phyloP scores from a whole-genome alignment of 2,797 vertebrate genomes.

The Tenualosa ilisha region DNA sequence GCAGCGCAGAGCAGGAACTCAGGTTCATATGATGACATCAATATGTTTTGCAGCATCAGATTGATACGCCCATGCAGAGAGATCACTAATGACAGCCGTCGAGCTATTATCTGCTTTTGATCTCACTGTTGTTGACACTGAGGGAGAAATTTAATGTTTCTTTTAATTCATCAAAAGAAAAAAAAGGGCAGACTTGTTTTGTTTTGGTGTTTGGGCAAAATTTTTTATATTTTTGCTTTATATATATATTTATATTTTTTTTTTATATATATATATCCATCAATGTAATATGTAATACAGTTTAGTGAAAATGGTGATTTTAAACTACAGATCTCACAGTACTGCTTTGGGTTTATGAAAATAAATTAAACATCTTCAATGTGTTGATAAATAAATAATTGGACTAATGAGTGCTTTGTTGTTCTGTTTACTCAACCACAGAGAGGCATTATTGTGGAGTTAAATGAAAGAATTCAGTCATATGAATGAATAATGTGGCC shows the following conservation, averaged over 20 bases:
- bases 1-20: not conserved
- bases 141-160: not conserved
- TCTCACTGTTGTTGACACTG: slow-evolving; percentile 7
- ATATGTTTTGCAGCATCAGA: not conserved
- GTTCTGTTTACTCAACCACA: not conserved
- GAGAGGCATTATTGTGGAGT: not conserved
- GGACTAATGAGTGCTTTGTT: not conserved
- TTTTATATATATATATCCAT: not conserved
- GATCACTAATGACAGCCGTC: not conserved
- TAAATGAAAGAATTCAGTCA: slow-evolving; percentile 27
- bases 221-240: not conserved
- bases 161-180: not conserved
- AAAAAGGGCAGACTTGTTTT: not conserved
- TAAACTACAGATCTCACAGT: not conserved
- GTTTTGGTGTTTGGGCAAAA: not conserved
- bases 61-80: not conserved
- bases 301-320: not conserved
- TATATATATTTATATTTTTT: not conserved
- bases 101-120: not conserved
- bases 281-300: not conserved
- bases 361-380: not conserved
- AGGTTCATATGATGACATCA: not conserved
- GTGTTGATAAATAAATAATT: slow-evolving; percentile 9
- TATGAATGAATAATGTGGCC: not conserved
- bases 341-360: not conserved